Evolutionary conservation across 1,140 invertebrate genomes (phyloP), one percentile per base, ranked within the genome.

Genomic region (Nasonia giraulti): DNA sequence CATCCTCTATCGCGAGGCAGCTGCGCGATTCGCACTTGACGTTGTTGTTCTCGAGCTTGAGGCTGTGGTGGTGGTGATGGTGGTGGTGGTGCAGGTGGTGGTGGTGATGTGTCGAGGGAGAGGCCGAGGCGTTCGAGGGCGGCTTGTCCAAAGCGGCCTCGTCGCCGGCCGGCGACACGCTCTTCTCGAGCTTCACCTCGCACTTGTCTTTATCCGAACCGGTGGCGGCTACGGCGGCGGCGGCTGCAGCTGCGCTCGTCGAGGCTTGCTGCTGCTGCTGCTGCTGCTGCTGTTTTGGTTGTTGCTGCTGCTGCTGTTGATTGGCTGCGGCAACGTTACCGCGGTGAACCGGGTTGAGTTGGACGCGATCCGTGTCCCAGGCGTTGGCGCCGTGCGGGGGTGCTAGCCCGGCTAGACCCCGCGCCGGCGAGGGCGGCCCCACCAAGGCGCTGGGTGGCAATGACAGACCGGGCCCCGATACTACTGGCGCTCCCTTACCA

Each of bases 401-500:
- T 85, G 94, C 95, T 88, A 96, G 91, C 83, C 95, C 94, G 87
- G 96, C 95, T 87, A 95, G 94, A 87, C 92, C 92, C 89, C 92
- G 91, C 87, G 92, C 92, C 79, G 92, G 92, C 85, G 92, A 93
- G 88, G 92, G 92, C 89, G 92, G 92, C 89, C 92, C 92, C 89
- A 93, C 92, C 91, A 93, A 91, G 90, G 92, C 92, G 89, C 91
- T 93, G 92, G 93, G 94, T 90, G 94, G 94, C 91, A 94, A 95
- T 91, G 94, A 94, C 91, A 94, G 94, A 92, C 94, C 94, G 87
- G 94, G 92, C 87, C 94, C 94, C 90, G 93, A 94, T 94, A 95
- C 94, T 92, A 95, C 95, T 95, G 95, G 95, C 94, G 95, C 94
- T 94, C 94, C 92, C 92, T 93, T 93, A 93, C 92, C 92, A 93